A percentile compares a stretch with the other conserved stretches of the same genome.
Evolutionary conservation across 2,888 invertebrate species (phyloP).

Genomic region (Tipula unca): DNA sequence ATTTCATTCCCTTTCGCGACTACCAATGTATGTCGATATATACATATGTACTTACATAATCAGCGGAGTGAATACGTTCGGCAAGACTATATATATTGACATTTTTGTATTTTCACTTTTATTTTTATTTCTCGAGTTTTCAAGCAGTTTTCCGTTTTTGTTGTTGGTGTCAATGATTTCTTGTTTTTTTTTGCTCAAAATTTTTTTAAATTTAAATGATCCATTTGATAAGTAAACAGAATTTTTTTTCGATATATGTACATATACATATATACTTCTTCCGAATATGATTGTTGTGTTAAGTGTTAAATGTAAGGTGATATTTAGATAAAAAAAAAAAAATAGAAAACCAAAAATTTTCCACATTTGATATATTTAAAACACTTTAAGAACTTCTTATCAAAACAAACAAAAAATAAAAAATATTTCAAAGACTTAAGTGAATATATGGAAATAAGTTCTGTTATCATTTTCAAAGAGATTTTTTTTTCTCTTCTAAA

Average conservation of each 20-base stretch:
- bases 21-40: not conserved
- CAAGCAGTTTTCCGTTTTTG: not conserved
- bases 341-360: not conserved
- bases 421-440: not conserved
- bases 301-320: conserved; percentile 14
- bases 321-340: not conserved
- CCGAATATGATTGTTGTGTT: not conserved
- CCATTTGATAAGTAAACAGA: not conserved
- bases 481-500: not conserved
- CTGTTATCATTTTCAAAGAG: not conserved
- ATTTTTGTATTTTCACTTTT: not conserved
- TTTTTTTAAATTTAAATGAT: not conserved
- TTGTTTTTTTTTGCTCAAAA: no score
- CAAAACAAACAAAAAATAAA: not conserved
- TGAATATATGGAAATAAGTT: conserved; percentile 8
- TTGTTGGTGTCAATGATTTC: not conserved
- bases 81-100: not conserved
- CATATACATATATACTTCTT: no score
- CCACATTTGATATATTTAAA: not conserved
- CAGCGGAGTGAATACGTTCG: not conserved
- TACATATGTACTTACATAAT: not conserved
- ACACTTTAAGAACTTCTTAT: not conserved
- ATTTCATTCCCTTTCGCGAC: not conserved
- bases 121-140: not conserved
- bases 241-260: not conserved